Percentiles rank a stretch among this genome's conserved stretches.
phyloP scores from a whole-genome alignment of 2,888 invertebrate genomes.

The Tipula lateralis region DNA sequence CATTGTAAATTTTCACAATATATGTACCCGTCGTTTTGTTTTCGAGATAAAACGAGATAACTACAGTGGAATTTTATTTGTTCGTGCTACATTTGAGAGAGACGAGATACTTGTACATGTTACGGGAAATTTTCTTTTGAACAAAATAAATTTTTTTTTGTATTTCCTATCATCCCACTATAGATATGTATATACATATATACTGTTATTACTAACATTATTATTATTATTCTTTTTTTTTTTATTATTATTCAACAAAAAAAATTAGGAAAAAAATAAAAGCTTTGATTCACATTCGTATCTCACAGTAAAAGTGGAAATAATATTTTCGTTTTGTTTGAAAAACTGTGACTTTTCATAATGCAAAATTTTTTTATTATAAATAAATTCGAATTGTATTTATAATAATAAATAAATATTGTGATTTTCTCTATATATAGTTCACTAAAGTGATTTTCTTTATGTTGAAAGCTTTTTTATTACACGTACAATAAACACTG shows the following conservation, averaged over 20 bases:
- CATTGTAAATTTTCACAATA: background rate
- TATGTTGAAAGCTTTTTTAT: background rate
- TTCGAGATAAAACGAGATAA: constrained; percentile 11
- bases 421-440: background rate
- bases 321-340: background rate
- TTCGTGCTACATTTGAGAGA: background rate
- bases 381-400: background rate
- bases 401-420: background rate
- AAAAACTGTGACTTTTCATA: background rate
- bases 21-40: background rate
- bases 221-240: background rate
- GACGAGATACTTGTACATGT: background rate
- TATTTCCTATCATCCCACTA: constrained; percentile 7
- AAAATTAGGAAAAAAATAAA: background rate
- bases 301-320: background rate
- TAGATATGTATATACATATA: background rate
- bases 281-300: background rate
- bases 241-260: background rate
- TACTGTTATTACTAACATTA: background rate
- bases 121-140: background rate
- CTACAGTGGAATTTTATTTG: background rate
- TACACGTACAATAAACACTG: no score
- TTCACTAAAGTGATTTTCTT: background rate
- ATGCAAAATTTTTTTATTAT: background rate
- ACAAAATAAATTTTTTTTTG: background rate